Evolutionary conservation across 2,113 vertebrate species (phyloP), one percentile per base, ranked within the genome.

Genomic region (cat (Felis catus)): DNA sequence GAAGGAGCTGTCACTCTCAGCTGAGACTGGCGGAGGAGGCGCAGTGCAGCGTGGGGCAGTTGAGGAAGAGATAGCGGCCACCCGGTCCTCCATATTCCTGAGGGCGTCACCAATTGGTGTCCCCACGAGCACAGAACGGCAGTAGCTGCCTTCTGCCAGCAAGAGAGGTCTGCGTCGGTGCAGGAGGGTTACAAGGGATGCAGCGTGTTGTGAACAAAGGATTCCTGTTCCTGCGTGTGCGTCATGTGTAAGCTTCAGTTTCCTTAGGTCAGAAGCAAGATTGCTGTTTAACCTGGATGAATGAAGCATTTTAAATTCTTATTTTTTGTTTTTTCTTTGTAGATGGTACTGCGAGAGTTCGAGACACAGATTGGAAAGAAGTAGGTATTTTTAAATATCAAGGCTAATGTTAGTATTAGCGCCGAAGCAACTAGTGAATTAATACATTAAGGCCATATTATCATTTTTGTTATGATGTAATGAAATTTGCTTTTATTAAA

Each of bases 341-440:
- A 99, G 99, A 99, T 98, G 92, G 98, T 45, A 73, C 98, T 93
- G 21, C 89, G 84, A 98, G 98, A 95, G 97, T 96, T 97, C 98
- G 97, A 95, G 99, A 99, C 93, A 99, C 98, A 91, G 99, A 99
- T 79, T 99, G 99, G 99, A 99, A 99, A 98, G 99, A 99, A 83
- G 99, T 99, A 99, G 23, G 99, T 99, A 65, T 16, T 94, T 97
- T 83, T 96, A 92, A 79, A 63, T 74, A 76, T 36, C 16, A 91
- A 89, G 66, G 66, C 48, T 48, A 58, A 83, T 61, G 2, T 96
- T 58, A 48, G 33, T n/a, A 48, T 16, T 48, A 41, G 58, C 41
- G 70, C 41, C 93, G 88, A 81, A 88, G 33, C 83, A 73, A 63
- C 14, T 51, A 33, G 7, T 39, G 29, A 78, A 58, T 93, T 61